Conservation (phyloP, 2,113 vertebrate species). For the Megaceryle maxima region DNA sequence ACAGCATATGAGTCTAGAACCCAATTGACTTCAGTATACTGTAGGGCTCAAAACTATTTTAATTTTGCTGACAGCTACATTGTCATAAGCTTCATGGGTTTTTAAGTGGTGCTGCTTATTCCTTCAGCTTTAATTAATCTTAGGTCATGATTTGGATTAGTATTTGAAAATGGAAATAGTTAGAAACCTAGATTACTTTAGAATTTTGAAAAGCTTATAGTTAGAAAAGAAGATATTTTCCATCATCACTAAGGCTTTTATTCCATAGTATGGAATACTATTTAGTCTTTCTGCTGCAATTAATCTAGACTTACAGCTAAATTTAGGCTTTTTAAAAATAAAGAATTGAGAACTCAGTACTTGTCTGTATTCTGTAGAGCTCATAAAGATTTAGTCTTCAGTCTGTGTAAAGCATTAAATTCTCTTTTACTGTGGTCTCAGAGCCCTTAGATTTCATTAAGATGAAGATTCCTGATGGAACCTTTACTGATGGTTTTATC, state of each 20-base stretch:
- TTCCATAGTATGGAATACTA: background rate
- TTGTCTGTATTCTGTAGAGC: background rate
- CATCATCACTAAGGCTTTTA: background rate
- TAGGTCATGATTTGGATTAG: background rate
- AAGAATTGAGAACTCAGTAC: background rate
- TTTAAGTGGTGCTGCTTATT: background rate
- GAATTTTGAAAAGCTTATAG: background rate
- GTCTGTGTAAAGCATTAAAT: background rate
- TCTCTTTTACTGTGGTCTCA: background rate
- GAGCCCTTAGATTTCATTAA: background rate
- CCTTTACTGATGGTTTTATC: background rate
- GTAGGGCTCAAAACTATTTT: background rate
- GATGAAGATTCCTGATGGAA: background rate
- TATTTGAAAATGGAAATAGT: background rate
- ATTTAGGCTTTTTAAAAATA: background rate
- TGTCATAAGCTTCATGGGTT: background rate
- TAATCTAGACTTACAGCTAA: background rate
- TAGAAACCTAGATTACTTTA: background rate
- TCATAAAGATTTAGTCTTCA: background rate
- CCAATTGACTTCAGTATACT: background rate
- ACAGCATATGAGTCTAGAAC: background rate
- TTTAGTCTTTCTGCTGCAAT: background rate
- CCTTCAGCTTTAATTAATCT: background rate
- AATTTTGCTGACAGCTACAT: background rate
- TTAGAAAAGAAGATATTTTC: background rate